Evolutionary conservation across 1,140 invertebrate genomes (phyloP).

Genomic region (Thaumetopoea pityocampa): DNA sequence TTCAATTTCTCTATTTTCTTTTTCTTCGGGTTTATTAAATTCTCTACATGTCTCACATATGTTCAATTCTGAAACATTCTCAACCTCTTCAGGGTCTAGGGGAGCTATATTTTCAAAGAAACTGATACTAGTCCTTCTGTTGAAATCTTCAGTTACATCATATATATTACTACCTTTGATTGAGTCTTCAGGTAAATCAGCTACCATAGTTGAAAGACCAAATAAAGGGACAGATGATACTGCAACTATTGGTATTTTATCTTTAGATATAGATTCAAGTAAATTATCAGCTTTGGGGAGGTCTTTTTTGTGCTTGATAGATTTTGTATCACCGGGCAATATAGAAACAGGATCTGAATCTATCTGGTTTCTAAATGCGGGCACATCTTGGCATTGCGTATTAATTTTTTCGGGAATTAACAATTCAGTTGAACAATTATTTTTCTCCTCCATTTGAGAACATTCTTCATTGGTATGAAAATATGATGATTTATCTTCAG

Average conservation of each 20-base stretch:
- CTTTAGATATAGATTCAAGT: conserved; percentile 14
- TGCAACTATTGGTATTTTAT: conserved; percentile 11
- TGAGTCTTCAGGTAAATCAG: conserved; percentile 21
- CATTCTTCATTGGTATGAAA: neutral
- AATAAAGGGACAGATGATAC: conserved; percentile 27
- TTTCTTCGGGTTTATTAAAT: conserved; percentile 46
- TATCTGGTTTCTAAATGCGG: too few relatives aligned
- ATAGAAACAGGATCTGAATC: too few relatives aligned
- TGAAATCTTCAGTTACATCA: neutral
- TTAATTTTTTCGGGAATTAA: too few relatives aligned
- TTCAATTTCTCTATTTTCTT: conserved; percentile 39
- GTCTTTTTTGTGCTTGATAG: neutral
- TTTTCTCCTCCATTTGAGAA: too few relatives aligned
- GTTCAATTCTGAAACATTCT: conserved; percentile 39
- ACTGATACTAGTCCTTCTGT: conserved; percentile 8
- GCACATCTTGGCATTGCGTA: too few relatives aligned
- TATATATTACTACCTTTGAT: too few relatives aligned
- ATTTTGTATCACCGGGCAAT: neutral
- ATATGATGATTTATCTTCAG: neutral
- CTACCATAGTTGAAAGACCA: conserved; percentile 24
- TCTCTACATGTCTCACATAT: conserved; percentile 60
- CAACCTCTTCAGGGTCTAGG: conserved; percentile 10
- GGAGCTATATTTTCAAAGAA: conserved; percentile 22
- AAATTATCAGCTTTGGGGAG: conserved; percentile 5
- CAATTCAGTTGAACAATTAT: too few relatives aligned